A percentile compares a stretch with the other conserved stretches of the same genome.
Conservation (phyloP, 1,140 invertebrate genomes). For the Triops cancriformis region DNA sequence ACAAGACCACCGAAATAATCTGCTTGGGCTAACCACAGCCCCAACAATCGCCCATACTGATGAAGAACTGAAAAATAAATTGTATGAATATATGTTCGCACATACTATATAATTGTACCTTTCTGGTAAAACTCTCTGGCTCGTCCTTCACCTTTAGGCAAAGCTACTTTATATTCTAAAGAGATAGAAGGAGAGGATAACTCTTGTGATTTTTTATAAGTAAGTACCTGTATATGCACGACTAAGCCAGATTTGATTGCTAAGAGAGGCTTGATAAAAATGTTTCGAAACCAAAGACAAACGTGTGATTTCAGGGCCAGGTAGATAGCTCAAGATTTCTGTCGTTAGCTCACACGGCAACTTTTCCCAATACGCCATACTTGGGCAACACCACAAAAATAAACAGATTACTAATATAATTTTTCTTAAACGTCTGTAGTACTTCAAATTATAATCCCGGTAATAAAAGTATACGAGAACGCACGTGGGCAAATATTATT, state of each 20-base stretch:
- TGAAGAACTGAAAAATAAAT: slow-evolving; percentile 17
- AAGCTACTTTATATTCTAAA: slow-evolving; percentile 9
- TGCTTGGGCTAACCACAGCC: slow-evolving; percentile 21
- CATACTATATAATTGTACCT: slow-evolving; percentile 6
- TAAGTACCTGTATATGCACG: neutral
- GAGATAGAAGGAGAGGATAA: neutral
- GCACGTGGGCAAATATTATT: too few species aligned
- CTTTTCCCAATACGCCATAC: neutral
- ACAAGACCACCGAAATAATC: slow-evolving; percentile 24
- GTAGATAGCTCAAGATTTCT: neutral
- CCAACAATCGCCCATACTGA: slow-evolving; percentile 19
- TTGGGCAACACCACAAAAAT: neutral
- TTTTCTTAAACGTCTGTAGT: too few species aligned
- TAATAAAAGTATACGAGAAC: too few species aligned
- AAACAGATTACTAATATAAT: too few species aligned
- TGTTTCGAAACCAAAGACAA: neutral
- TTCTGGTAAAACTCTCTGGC: slow-evolving; percentile 20
- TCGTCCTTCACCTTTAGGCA: neutral
- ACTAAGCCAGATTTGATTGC: neutral
- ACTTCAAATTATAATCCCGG: too few species aligned
- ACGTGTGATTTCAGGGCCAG: neutral
- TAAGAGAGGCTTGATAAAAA: neutral
- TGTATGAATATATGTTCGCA: neutral
- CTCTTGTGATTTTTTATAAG: neutral
- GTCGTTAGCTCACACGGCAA: neutral